Base-by-base conservation (phyloP, 2,113 vertebrate genomes). In the Crotalus helleri region DNA sequence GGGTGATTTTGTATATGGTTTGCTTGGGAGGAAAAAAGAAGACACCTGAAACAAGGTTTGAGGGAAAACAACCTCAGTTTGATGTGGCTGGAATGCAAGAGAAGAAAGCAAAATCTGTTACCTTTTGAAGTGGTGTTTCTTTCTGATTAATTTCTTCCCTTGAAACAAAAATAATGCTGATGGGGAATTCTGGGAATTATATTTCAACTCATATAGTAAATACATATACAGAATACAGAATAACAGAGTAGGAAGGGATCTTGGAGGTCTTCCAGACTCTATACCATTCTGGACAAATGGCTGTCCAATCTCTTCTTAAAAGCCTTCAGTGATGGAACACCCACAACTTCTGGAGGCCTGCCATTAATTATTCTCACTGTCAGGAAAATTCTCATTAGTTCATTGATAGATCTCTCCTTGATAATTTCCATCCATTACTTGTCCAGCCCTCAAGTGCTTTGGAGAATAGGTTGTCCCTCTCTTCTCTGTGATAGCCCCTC, bases 11-110 rank as follows among this genome's bases (percentile, higher is more conserved):
- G 7, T 54, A 61, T 96, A 96, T 92, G 96, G 96, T 97, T 96
- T 96, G 93, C 53, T 0, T 93, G 46, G 57, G 61, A 81, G 89
- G 23, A 94, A 94, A 94, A 88, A 92, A 54, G 93, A 95, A 93
- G 91, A 93, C 93, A 92, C 96, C 96, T 53, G 24, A 93, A 95
- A 89, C 5, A 95, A 93, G 95, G 94, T 96, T 93, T 97, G 95
- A 95, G 96, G 95, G 96, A 91, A 94, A 0, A 39, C 88, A 87
- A 97, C 87, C 61, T 95, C 95, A 93, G 86, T 97, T 85, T 97
- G 96, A 96, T 97, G 96, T 97, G 97, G 96, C 93, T 96, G 90
- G 88, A 92, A 21, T n/a, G 92, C 33, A 23, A 55, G 85, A 46
- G 29, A 58, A 58, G 1, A 39, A 90, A 3, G 3, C 39, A 53